Base-by-base conservation (phyloP, 1,140 invertebrate genomes). In the Zophobas atratus region DNA sequence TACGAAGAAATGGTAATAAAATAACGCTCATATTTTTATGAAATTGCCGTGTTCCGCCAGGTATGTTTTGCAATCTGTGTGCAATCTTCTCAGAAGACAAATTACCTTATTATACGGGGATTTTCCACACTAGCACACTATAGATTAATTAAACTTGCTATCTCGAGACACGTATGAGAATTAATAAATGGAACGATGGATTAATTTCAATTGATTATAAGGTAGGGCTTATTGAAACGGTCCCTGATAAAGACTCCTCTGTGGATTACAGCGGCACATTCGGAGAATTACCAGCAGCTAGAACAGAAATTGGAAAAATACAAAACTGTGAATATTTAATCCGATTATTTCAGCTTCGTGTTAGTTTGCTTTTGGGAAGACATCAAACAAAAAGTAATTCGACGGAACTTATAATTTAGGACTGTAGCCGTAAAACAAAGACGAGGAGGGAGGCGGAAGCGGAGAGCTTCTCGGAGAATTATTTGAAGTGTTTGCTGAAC, bases 41-140 rank as follows among this genome's bases (percentile, higher is more conserved):
- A 67, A 67, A 67, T 67, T 67, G 60, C 60, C 60, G 60, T 67
- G 60, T 67, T 67, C 60, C 60, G 60, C 60, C 60, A 67, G 60
- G 60, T 67, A 67, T 67, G 60, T 67, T 67, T 67, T 67, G 60
- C 60, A 67, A 67, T 67, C 60, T 67, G 60, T 67, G 60, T 67
- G 60, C 60, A 67, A 67, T 67, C 60, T 67, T 39, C 60, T 48
- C 39, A 1, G 43, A 67, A 67, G 60, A 67, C 60, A 67, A 67
- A 67, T 67, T 67, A 67, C 60, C 60, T 67, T 67, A 67, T 67
- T 67, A 67, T 46, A 48, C 60, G 6, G 43, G 39, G 60, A 67
- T 67, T 67, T 67, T 67, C 60, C 39, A 67, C 60, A 67, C 60
- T 33, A 43, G 43, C 38, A 67, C 60, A 67, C 60, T 67, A 67